These are phyloP conservation scores for Styela clava DNA, from an alignment of 23 tunicate genomes.

Conservation along the genomic window DNA sequence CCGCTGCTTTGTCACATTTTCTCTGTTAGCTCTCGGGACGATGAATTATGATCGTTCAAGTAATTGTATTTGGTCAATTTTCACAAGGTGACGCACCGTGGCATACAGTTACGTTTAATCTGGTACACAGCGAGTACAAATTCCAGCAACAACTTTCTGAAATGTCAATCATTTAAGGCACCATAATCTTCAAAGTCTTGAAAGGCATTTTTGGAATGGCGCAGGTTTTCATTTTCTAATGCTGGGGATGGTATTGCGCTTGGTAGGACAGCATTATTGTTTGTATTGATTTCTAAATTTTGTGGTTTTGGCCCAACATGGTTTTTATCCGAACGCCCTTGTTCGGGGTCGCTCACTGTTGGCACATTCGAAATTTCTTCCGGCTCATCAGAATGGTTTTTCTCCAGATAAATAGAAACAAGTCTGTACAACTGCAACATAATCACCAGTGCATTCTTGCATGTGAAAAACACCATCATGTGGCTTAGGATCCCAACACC, in stretches of 20 bases:
- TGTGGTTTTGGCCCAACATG: constrained; percentile 3
- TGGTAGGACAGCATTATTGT: neutral
- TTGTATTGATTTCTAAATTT: neutral
- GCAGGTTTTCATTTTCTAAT: neutral
- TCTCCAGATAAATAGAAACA: constrained; percentile 44
- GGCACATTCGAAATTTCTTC: neutral
- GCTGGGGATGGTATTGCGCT: neutral
- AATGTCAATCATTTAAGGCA: neutral
- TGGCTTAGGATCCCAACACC: constrained; percentile 62
- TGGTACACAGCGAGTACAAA: too few relatives aligned
- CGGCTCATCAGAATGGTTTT: neutral
- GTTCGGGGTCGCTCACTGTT: neutral
- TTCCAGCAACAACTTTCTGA: too few relatives aligned
- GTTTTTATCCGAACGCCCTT: neutral
- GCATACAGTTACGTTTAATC: too few relatives aligned
- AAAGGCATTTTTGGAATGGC: neutral
- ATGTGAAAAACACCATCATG: constrained; percentile 93
- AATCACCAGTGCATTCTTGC: constrained; percentile 79
- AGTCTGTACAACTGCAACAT: constrained; percentile 74
- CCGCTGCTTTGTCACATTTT: too few relatives aligned
- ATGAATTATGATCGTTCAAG: too few relatives aligned
- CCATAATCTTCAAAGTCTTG: neutral
- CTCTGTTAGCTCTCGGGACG: too few relatives aligned
- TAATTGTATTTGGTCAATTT: too few relatives aligned
- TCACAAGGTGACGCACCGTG: too few relatives aligned